These are phyloP conservation scores for Aromia moschata DNA, from an alignment of 2,888 invertebrate genomes.

Conservation along the genomic window DNA sequence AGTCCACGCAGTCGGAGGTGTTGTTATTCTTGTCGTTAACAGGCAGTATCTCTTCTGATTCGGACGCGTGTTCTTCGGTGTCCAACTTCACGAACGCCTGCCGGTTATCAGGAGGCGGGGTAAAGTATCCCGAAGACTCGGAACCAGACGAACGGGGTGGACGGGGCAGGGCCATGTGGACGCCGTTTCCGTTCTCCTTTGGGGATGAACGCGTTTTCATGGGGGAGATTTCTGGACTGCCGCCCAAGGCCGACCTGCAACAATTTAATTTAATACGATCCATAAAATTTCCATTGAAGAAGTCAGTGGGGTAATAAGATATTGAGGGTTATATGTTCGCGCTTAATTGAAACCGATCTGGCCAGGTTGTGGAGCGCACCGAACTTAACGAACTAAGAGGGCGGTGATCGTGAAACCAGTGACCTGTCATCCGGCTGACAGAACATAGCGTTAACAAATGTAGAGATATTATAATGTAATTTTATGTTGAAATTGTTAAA, in stretches of 20 bases:
- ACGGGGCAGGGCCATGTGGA: slow-evolving; percentile 23
- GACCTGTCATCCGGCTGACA: too few relatives aligned
- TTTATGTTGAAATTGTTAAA: too few relatives aligned
- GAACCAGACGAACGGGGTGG: slow-evolving; percentile 57
- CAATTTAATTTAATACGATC: background rate
- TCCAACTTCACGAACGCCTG: slow-evolving; percentile 50
- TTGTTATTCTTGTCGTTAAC: slow-evolving; percentile 37
- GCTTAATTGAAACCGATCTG: too few relatives aligned
- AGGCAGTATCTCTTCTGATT: slow-evolving; percentile 28
- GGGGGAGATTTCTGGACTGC: slow-evolving; percentile 36
- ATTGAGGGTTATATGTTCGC: too few relatives aligned
- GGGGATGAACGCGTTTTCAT: slow-evolving; percentile 39
- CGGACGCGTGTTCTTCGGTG: slow-evolving; percentile 38
- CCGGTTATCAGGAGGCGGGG: slow-evolving; percentile 57
- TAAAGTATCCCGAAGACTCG: slow-evolving; percentile 62
- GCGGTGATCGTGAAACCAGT: too few relatives aligned
- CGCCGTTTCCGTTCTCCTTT: slow-evolving; percentile 23
- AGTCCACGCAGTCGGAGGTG: slow-evolving; percentile 20
- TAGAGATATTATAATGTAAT: too few relatives aligned
- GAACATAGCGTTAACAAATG: too few relatives aligned
- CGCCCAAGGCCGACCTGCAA: slow-evolving; percentile 34
- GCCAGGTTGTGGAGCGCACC: too few relatives aligned
- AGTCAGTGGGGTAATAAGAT: background rate
- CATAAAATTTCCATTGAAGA: too few relatives aligned
- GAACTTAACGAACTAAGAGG: too few relatives aligned